Evolutionary conservation across 2,888 invertebrate species (phyloP).

Genomic region (Nomada hirtipes): DNA sequence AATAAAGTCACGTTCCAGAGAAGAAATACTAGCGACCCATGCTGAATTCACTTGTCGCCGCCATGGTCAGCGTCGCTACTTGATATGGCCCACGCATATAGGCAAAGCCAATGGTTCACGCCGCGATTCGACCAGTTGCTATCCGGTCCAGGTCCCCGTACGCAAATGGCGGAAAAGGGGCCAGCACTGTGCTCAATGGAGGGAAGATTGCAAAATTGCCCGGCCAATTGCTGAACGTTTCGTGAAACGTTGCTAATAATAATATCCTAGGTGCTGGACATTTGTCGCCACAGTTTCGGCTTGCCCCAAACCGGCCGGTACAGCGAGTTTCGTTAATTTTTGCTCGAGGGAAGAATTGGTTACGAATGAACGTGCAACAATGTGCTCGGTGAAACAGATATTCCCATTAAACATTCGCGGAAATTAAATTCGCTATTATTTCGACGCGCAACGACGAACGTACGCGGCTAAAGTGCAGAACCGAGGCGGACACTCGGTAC

Average conservation of each 20-base stretch:
- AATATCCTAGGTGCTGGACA: background rate
- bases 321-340: too few relatives aligned
- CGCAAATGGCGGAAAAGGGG: constrained; percentile 18
- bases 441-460: too few relatives aligned
- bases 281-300: background rate
- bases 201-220: constrained; percentile 30
- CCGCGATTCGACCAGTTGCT: constrained; percentile 17
- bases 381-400: too few relatives aligned
- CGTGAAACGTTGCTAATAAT: constrained; percentile 19
- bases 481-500: too few relatives aligned
- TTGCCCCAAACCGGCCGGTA: background rate
- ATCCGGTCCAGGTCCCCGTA: constrained; percentile 13
- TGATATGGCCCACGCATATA: constrained; percentile 47
- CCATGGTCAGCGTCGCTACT: constrained; percentile 17
- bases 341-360: too few relatives aligned
- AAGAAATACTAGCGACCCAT: constrained; percentile 51
- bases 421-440: too few relatives aligned
- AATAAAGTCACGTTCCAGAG: constrained; percentile 61
- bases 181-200: constrained; percentile 6
- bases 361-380: too few relatives aligned
- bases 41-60: constrained; percentile 49
- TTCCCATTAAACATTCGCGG: too few relatives aligned
- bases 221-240: constrained; percentile 12
- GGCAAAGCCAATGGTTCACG: constrained; percentile 24
- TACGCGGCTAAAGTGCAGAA: too few relatives aligned